Conservation (phyloP, 2,797 vertebrate species). For the Poecilia wingei region DNA sequence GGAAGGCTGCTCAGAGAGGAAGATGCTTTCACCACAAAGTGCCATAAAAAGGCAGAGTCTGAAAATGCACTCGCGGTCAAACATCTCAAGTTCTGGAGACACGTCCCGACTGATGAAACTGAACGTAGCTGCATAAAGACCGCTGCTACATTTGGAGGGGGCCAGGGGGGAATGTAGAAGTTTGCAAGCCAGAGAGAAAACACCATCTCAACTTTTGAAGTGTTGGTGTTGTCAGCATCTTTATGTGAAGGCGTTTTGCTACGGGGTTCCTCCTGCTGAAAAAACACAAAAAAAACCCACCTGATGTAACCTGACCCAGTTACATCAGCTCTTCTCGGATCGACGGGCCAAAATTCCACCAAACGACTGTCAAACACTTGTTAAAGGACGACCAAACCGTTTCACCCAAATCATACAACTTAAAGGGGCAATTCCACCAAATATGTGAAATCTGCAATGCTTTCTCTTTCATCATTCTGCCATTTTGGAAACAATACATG, state of each 20-base stretch:
- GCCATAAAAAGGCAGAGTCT: neutral
- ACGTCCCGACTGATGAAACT: neutral
- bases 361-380: neutral
- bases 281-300: no score
- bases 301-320: neutral
- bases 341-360: neutral
- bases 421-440: neutral
- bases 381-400: neutral
- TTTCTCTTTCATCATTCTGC: neutral
- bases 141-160: neutral
- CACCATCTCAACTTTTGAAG: neutral
- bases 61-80: neutral
- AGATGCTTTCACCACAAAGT: neutral
- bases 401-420: neutral
- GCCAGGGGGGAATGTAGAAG: neutral
- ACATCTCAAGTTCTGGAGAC: neutral
- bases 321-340: neutral
- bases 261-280: no score
- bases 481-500: neutral
- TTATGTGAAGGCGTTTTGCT: neutral
- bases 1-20: neutral
- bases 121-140: neutral
- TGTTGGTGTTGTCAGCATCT: neutral
- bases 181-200: neutral
- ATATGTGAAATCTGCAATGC: neutral